phyloP scores from a whole-genome alignment of 2,888 invertebrate genomes.

The Trachelus tabidus region DNA sequence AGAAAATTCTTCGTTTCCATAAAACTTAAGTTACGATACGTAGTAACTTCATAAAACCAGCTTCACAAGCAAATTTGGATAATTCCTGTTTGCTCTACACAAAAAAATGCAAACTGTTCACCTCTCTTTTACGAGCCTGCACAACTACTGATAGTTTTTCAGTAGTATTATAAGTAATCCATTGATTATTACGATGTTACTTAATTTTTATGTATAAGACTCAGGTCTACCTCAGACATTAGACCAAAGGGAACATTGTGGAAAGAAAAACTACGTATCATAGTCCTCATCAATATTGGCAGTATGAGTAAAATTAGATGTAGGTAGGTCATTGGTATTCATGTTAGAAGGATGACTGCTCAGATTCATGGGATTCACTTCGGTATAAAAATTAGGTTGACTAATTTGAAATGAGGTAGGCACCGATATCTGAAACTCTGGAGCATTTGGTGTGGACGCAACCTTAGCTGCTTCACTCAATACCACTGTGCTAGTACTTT shows the following conservation, averaged over 20 bases:
- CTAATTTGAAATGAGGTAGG: slow-evolving; percentile 56
- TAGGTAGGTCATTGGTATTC: slow-evolving; percentile 44
- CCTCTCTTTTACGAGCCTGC: background rate
- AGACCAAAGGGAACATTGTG: background rate
- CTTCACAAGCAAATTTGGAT: background rate
- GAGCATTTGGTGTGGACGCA: slow-evolving; percentile 34
- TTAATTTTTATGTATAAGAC: background rate
- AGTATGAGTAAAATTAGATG: slow-evolving; percentile 55
- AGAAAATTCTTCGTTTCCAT: background rate
- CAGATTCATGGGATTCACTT: slow-evolving; percentile 55
- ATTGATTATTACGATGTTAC: background rate
- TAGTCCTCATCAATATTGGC: slow-evolving; percentile 63
- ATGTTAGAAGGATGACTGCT: slow-evolving; percentile 40
- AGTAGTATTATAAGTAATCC: background rate
- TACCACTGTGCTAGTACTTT: slow-evolving; percentile 19
- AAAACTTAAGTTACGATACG: background rate
- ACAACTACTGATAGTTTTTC: background rate
- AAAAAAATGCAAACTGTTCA: background rate
- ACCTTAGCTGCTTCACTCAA: background rate
- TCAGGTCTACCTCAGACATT: background rate
- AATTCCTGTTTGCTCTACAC: background rate
- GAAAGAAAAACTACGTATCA: slow-evolving; percentile 53
- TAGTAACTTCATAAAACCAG: background rate
- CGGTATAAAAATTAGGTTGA: slow-evolving; percentile 64
- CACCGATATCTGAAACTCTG: slow-evolving; percentile 59